These are phyloP conservation scores for Cheirogaleus medius DNA, from an alignment of 2,113 vertebrate genomes.

Conservation along the genomic window DNA sequence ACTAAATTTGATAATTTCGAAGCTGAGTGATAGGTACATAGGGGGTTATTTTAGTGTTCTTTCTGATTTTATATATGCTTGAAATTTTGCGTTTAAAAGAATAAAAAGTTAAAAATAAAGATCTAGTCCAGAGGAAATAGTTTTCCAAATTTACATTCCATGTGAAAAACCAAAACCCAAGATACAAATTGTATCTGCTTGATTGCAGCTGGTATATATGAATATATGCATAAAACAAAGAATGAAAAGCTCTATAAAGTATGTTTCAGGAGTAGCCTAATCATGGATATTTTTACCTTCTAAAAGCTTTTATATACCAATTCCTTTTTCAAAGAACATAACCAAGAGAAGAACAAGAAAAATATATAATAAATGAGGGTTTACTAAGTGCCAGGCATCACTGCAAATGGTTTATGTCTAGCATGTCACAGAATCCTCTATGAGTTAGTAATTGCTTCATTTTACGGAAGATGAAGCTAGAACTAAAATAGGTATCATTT, in stretches of 20 bases:
- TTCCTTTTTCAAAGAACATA: neutral
- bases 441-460: neutral
- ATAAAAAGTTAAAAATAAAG: neutral
- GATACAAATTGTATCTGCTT: neutral
- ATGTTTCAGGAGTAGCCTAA: neutral
- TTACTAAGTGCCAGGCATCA: neutral
- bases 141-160: neutral
- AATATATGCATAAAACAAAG: neutral
- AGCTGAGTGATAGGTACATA: neutral
- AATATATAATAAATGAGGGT: neutral
- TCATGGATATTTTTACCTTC: neutral
- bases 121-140: neutral
- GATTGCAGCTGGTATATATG: neutral
- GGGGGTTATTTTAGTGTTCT: neutral
- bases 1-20: neutral
- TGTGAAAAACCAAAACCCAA: neutral
- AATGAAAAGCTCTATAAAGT: neutral
- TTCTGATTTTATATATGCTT: neutral
- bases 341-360: neutral
- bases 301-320: neutral
- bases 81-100: neutral
- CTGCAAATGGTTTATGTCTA: neutral
- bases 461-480: neutral
- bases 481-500: neutral
- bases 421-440: neutral